Conservation (phyloP, 2,113 vertebrate species). For the Cnemophilus loriae region DNA sequence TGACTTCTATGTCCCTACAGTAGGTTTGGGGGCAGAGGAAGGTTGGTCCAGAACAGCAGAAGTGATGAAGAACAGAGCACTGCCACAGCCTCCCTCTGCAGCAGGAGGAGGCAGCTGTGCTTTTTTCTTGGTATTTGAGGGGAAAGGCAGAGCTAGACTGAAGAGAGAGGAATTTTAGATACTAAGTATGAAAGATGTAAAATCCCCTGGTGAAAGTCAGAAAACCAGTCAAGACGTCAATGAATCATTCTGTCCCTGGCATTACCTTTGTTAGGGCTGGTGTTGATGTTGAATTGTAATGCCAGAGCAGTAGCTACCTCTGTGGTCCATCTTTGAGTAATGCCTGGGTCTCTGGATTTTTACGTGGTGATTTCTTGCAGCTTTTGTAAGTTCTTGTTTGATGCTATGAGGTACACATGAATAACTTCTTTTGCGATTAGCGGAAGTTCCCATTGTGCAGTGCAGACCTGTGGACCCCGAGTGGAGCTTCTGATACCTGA, state of each 20-base stretch:
- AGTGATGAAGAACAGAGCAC: neutral
- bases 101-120: neutral
- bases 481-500: neutral
- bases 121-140: neutral
- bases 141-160: neutral
- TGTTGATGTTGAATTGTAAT: neutral
- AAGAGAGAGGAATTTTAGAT: neutral
- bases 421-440: neutral
- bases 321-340: neutral
- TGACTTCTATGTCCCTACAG: rapidly evolving
- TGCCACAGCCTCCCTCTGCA: neutral
- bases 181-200: neutral
- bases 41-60: neutral
- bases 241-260: neutral
- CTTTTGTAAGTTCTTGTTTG: neutral
- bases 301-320: neutral
- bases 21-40: neutral
- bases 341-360: neutral
- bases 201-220: neutral
- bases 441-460: neutral
- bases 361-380: neutral
- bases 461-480: rapidly evolving
- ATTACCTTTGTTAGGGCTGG: neutral
- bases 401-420: neutral
- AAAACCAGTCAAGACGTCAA: neutral